Percentiles rank a stretch among this genome's conserved stretches.
Evolutionary conservation across 2,797 vertebrate genomes (phyloP).

Genomic region (Buphagus erythrorhynchus): DNA sequence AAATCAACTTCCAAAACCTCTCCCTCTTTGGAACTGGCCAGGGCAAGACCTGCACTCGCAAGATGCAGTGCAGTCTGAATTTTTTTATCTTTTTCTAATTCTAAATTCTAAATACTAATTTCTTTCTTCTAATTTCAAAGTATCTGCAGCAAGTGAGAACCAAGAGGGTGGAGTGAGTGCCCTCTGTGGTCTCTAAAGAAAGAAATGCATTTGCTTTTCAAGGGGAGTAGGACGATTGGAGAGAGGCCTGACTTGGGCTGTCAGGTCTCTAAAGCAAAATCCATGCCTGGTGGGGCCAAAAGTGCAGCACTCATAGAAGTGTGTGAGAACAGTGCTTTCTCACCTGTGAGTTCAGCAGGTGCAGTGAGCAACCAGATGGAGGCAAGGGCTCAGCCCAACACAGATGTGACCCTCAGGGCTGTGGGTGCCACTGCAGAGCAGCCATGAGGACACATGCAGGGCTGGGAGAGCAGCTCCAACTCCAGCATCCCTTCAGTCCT

Average conservation of each 20-base stretch:
- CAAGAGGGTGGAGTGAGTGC: neutral
- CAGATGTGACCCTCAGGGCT: neutral
- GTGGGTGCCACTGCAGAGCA: fast-evolving
- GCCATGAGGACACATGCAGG: neutral
- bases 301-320: fast-evolving
- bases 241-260: neutral
- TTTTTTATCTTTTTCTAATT: constrained; percentile 19
- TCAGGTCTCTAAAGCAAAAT: neutral
- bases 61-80: neutral
- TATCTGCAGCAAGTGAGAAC: neutral
- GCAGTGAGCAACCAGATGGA: neutral
- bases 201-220: neutral
- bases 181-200: neutral
- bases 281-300: neutral
- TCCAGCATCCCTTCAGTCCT: neutral
- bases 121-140: too few relatives aligned
- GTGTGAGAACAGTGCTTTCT: neutral
- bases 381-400: neutral
- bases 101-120: too few relatives aligned
- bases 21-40: neutral
- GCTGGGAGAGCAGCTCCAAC: neutral
- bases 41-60: neutral
- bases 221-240: neutral
- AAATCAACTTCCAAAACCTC: neutral
- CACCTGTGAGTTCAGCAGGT: neutral